Conservation (phyloP, 2,797 vertebrate species). For the Myioborus melanocephalus region DNA sequence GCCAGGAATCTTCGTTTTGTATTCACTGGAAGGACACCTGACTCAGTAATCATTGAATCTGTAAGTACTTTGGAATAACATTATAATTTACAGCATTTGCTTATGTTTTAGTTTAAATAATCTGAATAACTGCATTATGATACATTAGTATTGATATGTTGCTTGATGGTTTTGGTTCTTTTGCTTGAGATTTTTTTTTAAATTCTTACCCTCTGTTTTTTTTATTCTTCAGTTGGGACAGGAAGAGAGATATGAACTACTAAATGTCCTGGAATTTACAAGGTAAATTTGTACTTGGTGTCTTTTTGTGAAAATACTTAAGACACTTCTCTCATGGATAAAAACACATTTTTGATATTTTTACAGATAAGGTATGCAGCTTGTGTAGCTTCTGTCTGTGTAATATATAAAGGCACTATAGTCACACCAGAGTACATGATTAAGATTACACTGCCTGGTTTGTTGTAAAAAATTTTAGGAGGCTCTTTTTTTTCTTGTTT, state of each 20-base stretch:
- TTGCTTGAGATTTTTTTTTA: not conserved
- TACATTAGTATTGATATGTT: not conserved
- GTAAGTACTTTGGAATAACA: constrained; percentile 73
- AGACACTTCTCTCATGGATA: not conserved
- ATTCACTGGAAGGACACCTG: constrained; percentile 93
- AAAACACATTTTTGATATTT: not conserved
- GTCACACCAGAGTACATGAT: not conserved
- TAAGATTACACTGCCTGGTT: not conserved
- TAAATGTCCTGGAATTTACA: constrained; percentile 96
- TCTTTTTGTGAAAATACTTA: not conserved
- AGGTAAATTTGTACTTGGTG: constrained; percentile 71
- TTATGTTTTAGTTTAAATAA: not conserved
- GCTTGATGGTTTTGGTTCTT: not conserved
- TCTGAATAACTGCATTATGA: not conserved
- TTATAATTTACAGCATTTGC: not conserved
- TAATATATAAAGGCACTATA: not conserved
- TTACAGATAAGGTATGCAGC: not conserved
- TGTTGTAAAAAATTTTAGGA: not conserved
- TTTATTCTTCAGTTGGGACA: constrained; percentile 79
- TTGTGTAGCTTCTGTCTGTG: not conserved
- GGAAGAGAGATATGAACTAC: constrained; percentile 92
- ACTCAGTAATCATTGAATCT: constrained; percentile 91
- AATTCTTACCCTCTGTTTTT: not conserved
- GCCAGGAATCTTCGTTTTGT: constrained; percentile 89
- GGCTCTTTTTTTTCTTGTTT: not conserved